These are phyloP conservation scores for Meghimatium bilineatum DNA, from an alignment of 2,888 invertebrate genomes.

Conservation along the genomic window DNA sequence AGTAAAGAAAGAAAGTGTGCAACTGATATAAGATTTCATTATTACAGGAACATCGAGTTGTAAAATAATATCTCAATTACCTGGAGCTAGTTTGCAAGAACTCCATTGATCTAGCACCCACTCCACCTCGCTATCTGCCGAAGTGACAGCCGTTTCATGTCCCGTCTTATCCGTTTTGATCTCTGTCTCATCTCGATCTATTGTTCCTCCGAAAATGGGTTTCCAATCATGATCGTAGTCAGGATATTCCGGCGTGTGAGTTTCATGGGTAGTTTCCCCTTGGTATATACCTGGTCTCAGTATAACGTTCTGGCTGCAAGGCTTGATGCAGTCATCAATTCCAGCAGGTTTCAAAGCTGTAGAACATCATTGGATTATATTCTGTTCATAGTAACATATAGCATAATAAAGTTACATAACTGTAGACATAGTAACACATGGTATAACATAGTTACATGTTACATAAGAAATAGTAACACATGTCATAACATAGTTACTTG, in stretches of 20 bases:
- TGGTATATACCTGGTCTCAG: background rate
- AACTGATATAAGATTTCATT: too few relatives aligned
- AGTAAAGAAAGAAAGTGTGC: too few relatives aligned
- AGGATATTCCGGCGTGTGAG: conserved; percentile 12
- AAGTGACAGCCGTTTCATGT: background rate
- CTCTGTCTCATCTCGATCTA: background rate
- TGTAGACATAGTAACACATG: too few relatives aligned
- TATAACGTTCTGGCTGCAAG: conserved; percentile 56
- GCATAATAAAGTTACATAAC: too few relatives aligned
- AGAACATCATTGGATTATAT: too few relatives aligned
- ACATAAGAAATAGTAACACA: too few relatives aligned
- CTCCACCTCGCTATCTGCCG: conserved; percentile 52
- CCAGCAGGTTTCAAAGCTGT: conserved; percentile 56
- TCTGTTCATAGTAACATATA: too few relatives aligned
- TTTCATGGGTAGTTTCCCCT: conserved; percentile 18
- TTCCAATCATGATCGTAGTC: background rate
- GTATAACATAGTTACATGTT: too few relatives aligned
- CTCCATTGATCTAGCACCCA: conserved; percentile 65
- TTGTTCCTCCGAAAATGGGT: background rate
- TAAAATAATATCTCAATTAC: background rate
- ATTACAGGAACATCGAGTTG: too few relatives aligned
- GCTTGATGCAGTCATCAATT: conserved; percentile 59
- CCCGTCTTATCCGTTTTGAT: background rate
- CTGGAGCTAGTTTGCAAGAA: conserved; percentile 58
- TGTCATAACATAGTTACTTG: too few relatives aligned